Evolutionary conservation across 2,113 vertebrate species (phyloP), one percentile per base, ranked within the genome.

Genomic region (Apteryx mantelli): DNA sequence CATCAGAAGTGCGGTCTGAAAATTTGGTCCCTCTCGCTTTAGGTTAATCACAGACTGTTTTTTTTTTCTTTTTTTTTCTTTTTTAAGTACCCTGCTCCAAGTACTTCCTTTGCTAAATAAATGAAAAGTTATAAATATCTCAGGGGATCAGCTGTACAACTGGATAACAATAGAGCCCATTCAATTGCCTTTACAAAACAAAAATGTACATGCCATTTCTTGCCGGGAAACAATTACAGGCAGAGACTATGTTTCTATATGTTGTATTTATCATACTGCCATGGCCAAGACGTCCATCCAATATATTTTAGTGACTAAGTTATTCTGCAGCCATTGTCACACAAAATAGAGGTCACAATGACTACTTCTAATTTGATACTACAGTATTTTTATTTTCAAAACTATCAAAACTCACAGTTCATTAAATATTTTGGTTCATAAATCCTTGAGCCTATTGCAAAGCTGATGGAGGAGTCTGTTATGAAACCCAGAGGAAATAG

Each of bases 401-500:
- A 38, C 18, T 28, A 66, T 9, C 36, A 38, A 14, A 58, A 93
- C 32, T 58, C 5, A 4, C 2, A 66, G 8, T 5, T 32, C 16
- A 25, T 68, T 55, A 13, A 82, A 66, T 8, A 2, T 5, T 44
- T 18, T 36, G 3, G 4, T n/a, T 71, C 36, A 40, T 19, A 64
- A 76, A 38, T 26, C 9, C 48, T 9, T 12, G 34, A 60, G 6
- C 25, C 5, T 3, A 9, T 21, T 24, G 22, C 69, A 68, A 86
- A 94, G 32, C 12, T 24, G n/a, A 77, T 36, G 36, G 22, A 82
- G 30, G 22, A 68, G 9, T 3, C 56, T 21, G 6, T 95, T 96
- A 98, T 21, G 97, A 95, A 78, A 98, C 98, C 98, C 98, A 99
- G 86, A 98, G 94, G 96, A 99, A 99, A 95, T 99, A 99, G 53